Percentiles rank a stretch among this genome's conserved stretches.
Evolutionary conservation across 2,113 vertebrate species (phyloP).

Genomic region (Phrynocephalus versicolor): DNA sequence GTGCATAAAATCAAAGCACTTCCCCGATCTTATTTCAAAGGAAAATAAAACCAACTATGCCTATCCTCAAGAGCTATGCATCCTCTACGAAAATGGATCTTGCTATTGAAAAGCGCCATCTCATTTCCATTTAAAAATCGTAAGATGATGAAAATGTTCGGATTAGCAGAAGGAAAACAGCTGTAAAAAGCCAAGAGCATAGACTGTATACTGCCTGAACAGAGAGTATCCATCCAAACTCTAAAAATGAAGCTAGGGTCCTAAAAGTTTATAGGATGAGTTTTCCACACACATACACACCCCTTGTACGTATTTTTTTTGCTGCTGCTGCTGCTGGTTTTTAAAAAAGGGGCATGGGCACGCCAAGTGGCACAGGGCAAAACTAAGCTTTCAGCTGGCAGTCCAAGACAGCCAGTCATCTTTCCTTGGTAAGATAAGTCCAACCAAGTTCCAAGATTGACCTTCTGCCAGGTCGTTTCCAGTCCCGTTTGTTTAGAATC

Average conservation of each 20-base stretch:
- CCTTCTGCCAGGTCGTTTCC: background rate
- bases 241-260: conserved; percentile 53
- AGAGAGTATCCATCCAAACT: conserved; percentile 40
- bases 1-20: too few relatives aligned
- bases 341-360: background rate
- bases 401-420: background rate
- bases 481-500: background rate
- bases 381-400: background rate
- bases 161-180: conserved; percentile 34
- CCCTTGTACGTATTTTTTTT: too few relatives aligned
- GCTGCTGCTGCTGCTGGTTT: background rate
- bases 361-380: too few relatives aligned
- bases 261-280: background rate
- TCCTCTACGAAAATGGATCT: background rate
- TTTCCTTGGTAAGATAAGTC: background rate
- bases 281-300: too few relatives aligned
- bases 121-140: background rate
- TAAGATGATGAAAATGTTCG: background rate
- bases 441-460: too few relatives aligned
- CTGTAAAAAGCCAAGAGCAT: conserved; percentile 37
- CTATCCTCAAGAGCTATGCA: fast-evolving
- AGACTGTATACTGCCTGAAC: conserved; percentile 24
- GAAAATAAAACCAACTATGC: too few relatives aligned
- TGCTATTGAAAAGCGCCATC: fast-evolving
- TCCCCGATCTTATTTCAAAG: too few relatives aligned